Base-by-base conservation (phyloP, 2,888 invertebrate species). In the Achlya flavicornis region DNA sequence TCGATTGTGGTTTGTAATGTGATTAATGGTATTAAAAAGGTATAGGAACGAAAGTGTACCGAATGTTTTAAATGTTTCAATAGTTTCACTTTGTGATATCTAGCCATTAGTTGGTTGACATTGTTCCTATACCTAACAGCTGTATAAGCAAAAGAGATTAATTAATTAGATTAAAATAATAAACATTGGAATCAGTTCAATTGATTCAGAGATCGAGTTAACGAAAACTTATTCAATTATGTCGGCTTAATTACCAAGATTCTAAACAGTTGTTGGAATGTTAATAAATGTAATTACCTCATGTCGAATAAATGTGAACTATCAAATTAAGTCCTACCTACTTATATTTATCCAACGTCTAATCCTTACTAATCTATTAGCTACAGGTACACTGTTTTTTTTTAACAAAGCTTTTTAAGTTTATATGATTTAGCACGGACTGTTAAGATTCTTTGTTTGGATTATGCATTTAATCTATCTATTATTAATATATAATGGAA, bases 1-100 rank as follows among this genome's bases (percentile, higher is more conserved):
- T 76, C 80, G 80, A 85, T 82, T 83, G 82, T 77, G 76, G 79
- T 78, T 75, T 69, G 70, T 74, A 71, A 72, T 71, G 77, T 80
- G 75, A 83, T 79, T 80, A 77, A 82, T 78, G 66, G 64, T 64
- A 70, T 70, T 76, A 71, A 76, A 72, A 68, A 75, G 70, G 73
- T 70, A 70, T 78, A 69, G 73, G 69, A 73, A 69, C 73, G 69
- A 73, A 73, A 73, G 68, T 70, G 68, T 69, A 65, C 65, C 67
- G 67, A 68, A 75, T 70, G 73, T 66, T 61, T 65, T 75, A 67
- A 68, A 71, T 69, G 63, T 65, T 64, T 66, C 63, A 62, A 68
- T 68, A 67, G 70, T 65, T 62, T 61, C 38, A 61, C 38, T 14
- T 35, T 19, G 53, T 16, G 57, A 19, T 61, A 53, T 57, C 11